These are phyloP conservation scores for Drosophila meridionalis DNA, from an alignment of 2,888 invertebrate genomes.

Conservation along the genomic window DNA sequence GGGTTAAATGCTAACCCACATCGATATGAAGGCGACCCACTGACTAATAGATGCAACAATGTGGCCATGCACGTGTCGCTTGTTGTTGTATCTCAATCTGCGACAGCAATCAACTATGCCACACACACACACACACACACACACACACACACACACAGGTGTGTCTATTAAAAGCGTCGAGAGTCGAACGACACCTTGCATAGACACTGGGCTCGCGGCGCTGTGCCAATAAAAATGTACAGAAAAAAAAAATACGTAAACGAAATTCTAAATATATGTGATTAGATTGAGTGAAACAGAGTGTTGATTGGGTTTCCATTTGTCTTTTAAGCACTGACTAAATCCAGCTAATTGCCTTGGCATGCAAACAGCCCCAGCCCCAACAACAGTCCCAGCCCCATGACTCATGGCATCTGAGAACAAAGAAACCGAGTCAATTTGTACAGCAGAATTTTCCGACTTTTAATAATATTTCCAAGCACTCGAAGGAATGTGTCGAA, in stretches of 20 bases:
- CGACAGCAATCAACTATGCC: slow-evolving; percentile 11
- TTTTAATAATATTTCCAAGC: slow-evolving; percentile 42
- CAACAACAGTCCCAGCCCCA: not conserved
- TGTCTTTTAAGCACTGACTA: slow-evolving; percentile 34
- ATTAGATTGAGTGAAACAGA: slow-evolving; percentile 11
- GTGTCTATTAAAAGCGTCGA: slow-evolving; percentile 40
- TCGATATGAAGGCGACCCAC: slow-evolving; percentile 14
- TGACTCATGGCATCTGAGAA: not conserved
- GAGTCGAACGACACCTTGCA: slow-evolving; percentile 26
- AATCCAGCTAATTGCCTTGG: slow-evolving; percentile 42
- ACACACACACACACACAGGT: not conserved
- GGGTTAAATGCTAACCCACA: slow-evolving; percentile 8
- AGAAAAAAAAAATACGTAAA: slow-evolving; percentile 7
- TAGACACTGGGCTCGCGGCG: slow-evolving; percentile 27
- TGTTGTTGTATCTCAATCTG: slow-evolving; percentile 15
- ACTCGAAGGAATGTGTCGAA: slow-evolving; percentile 34
- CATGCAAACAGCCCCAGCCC: slow-evolving; percentile 20
- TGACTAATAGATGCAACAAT: slow-evolving; percentile 44
- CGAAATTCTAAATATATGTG: slow-evolving; percentile 32
- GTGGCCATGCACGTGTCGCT: slow-evolving; percentile 33
- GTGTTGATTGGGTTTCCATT: slow-evolving; percentile 42
- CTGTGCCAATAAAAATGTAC: slow-evolving; percentile 43
- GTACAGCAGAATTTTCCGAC: slow-evolving; percentile 2
- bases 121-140: slow-evolving; percentile 1
- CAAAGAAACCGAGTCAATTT: not conserved